A percentile compares a stretch with the other conserved stretches of the same genome.
Conservation (phyloP, 2,113 vertebrate species). For the Porphyrio hochstetteri region DNA sequence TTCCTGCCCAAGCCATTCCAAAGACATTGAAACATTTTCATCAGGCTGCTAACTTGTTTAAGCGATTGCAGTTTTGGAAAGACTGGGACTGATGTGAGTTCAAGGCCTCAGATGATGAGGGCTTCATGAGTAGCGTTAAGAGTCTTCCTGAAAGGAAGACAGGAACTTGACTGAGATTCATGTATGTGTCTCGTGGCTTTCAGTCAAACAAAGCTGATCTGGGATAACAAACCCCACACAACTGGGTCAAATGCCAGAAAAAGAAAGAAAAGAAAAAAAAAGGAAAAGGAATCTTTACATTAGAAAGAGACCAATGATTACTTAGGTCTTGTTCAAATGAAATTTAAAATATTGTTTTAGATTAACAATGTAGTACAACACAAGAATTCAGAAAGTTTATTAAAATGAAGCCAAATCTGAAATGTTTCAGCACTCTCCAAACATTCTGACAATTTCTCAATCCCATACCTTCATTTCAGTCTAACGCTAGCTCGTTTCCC, state of each 20-base stretch:
- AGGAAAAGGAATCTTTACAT: not conserved
- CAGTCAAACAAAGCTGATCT: not conserved
- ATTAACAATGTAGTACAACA: not conserved
- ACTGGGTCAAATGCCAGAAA: not conserved
- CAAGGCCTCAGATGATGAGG: not conserved
- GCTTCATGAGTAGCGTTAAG: not conserved
- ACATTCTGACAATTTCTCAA: not conserved
- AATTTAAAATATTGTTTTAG: not conserved
- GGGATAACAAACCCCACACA: not conserved
- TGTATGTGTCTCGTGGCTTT: not conserved
- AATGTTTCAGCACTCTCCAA: not conserved
- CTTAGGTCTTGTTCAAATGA: not conserved
- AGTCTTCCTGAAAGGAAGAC: not conserved
- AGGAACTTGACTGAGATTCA: not conserved
- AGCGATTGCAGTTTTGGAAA: not conserved
- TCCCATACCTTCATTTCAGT: not conserved
- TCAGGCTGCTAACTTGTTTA: not conserved
- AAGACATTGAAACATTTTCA: not conserved
- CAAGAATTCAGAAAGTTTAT: not conserved
- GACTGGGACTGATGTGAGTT: not conserved
- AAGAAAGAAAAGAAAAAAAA: not conserved
- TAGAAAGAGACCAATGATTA: not conserved
- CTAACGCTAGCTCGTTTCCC: not conserved
- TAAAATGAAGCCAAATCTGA: not conserved
- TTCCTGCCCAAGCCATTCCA: conserved; percentile 10